These are phyloP conservation scores for Agrotis clavis DNA, from an alignment of 2,888 invertebrate species.

Conservation along the genomic window DNA sequence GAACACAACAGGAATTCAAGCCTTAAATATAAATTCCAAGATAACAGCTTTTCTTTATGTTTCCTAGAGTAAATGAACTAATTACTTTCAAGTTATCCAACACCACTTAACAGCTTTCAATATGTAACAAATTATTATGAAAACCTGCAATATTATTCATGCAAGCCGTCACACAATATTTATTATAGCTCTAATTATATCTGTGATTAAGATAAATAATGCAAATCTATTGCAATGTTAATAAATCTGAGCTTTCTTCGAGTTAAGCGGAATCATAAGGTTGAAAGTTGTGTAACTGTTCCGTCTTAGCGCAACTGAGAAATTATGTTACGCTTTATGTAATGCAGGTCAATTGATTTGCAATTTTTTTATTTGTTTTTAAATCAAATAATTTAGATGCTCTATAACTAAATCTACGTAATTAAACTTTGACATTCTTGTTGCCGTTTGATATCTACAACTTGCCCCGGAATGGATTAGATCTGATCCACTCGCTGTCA, in stretches of 20 bases:
- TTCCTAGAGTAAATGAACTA: background rate
- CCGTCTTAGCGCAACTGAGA: slow-evolving; percentile 51
- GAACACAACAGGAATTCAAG: too few relatives aligned
- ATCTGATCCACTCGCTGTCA: too few relatives aligned
- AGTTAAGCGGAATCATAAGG: slow-evolving; percentile 59
- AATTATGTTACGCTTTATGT: slow-evolving; percentile 52
- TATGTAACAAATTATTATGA: slow-evolving; percentile 47
- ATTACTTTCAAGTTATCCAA: slow-evolving; percentile 16
- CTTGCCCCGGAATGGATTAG: too few relatives aligned
- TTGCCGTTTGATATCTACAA: too few relatives aligned
- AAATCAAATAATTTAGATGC: background rate
- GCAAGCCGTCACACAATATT: slow-evolving; percentile 39
- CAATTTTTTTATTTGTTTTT: background rate
- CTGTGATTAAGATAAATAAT: slow-evolving; percentile 59
- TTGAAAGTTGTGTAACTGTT: slow-evolving; percentile 53
- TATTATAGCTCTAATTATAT: slow-evolving; percentile 52
- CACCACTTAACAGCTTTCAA: slow-evolving; percentile 31
- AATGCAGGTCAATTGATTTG: slow-evolving; percentile 48
- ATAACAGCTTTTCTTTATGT: background rate
- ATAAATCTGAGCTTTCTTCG: slow-evolving; percentile 70
- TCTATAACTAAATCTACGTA: background rate
- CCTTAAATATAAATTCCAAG: background rate
- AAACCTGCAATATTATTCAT: slow-evolving; percentile 45
- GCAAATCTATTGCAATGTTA: slow-evolving; percentile 61
- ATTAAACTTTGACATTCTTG: too few relatives aligned